phyloP scores from a whole-genome alignment of 2,797 vertebrate species.

The Phalanger gymnotis region DNA sequence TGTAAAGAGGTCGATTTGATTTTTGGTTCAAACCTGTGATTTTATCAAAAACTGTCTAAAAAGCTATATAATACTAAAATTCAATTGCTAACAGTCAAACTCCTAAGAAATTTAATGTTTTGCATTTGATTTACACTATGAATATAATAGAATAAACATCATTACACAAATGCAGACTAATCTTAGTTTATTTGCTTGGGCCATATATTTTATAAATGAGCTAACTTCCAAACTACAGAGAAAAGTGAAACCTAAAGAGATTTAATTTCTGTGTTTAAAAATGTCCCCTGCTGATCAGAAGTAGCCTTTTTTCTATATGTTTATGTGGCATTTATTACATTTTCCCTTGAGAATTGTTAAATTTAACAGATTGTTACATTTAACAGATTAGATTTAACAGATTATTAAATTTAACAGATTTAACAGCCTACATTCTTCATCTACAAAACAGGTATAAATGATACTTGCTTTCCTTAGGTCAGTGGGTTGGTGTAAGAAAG shows the following conservation, averaged over 20 bases:
- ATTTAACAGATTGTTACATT: too few species aligned
- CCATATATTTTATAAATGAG: not conserved
- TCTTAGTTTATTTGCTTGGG: not conserved
- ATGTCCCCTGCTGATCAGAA: not conserved
- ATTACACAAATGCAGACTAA: slow-evolving; percentile 8
- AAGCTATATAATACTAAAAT: slow-evolving; percentile 62
- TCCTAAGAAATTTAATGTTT: slow-evolving; percentile 77
- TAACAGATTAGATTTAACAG: too few species aligned
- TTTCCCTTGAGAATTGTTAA: too few species aligned
- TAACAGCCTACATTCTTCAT: too few species aligned
- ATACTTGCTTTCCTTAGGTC: too few species aligned
- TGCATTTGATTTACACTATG: slow-evolving; percentile 81
- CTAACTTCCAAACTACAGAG: not conserved
- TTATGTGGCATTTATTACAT: not conserved
- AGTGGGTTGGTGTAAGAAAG: too few species aligned
- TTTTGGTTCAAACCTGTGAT: slow-evolving; percentile 50
- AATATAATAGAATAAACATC: slow-evolving; percentile 78
- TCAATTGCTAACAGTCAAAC: slow-evolving; percentile 57
- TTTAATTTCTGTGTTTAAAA: not conserved
- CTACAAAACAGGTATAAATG: too few species aligned
- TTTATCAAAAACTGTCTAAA: too few species aligned
- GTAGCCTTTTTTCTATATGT: not conserved
- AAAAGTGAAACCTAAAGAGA: not conserved
- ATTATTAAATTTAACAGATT: too few species aligned
- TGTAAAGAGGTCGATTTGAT: not conserved